Conservation (phyloP, 1,140 invertebrate species). For the Magallana gigas region DNA sequence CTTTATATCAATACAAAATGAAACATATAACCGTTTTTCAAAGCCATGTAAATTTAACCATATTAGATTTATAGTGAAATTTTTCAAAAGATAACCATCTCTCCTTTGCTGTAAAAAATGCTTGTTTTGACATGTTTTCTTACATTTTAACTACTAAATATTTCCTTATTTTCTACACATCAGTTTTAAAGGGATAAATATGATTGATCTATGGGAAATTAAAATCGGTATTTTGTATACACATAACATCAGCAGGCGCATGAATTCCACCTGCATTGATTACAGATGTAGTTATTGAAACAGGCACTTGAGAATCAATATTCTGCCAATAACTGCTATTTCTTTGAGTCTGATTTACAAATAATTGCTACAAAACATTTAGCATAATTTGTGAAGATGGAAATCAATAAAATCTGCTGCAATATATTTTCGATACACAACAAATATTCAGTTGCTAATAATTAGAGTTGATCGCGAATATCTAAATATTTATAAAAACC, state of each 20-base stretch:
- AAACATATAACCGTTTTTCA: not conserved
- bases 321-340: not conserved
- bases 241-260: not conserved
- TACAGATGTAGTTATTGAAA: conserved; percentile 15
- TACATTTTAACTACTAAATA: not conserved
- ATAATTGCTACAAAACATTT: not conserved
- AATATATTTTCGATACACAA: not conserved
- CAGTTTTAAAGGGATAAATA: not conserved
- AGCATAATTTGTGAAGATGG: not conserved
- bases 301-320: not conserved
- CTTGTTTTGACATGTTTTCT: not conserved
- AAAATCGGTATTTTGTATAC: not conserved
- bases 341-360: conserved; percentile 5
- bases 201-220: not conserved
- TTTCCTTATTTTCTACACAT: not conserved
- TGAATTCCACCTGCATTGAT: not conserved
- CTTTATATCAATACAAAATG: not conserved
- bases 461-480: no score
- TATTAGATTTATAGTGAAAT: not conserved
- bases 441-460: no score
- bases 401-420: not conserved
- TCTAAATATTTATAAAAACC: no score
- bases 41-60: not conserved
- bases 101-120: not conserved
- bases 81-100: not conserved